Evolutionary conservation across 2,888 invertebrate species (phyloP).

Genomic region (Cryptops parisi): DNA sequence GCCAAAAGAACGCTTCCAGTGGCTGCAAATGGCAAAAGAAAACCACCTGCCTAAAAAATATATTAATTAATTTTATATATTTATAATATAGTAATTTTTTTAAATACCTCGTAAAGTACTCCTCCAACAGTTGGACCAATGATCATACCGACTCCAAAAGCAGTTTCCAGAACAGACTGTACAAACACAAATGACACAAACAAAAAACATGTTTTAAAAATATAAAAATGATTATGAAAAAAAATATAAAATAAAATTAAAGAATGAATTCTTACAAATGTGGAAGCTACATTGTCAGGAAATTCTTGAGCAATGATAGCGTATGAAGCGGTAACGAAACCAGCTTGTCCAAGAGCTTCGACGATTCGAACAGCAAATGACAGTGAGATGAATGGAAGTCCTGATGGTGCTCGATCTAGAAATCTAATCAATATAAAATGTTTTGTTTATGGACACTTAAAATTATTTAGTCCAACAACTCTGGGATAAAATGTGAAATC

Average conservation of each 20-base stretch:
- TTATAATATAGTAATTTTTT: background rate
- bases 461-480: background rate
- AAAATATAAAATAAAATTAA: background rate
- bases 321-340: conserved; percentile 71
- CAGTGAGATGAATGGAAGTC: conserved; percentile 51
- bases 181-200: too few relatives aligned
- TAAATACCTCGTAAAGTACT: too few relatives aligned
- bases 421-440: conserved; percentile 4
- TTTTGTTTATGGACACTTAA: too few relatives aligned
- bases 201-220: too few relatives aligned
- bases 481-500: background rate
- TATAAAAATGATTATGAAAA: too few relatives aligned
- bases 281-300: conserved; percentile 66
- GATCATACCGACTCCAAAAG: too few relatives aligned
- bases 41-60: conserved; percentile 49
- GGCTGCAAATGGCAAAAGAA: conserved; percentile 62
- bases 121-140: too few relatives aligned
- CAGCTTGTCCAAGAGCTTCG: conserved; percentile 73
- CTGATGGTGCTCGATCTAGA: conserved; percentile 31
- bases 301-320: conserved; percentile 78
- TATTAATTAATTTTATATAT: background rate
- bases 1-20: conserved; percentile 57
- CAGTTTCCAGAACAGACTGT: too few relatives aligned
- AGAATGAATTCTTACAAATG: conserved; percentile 52
- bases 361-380: conserved; percentile 64